Base-by-base conservation (phyloP, 2,888 invertebrate species). In the Andrena minutula region DNA sequence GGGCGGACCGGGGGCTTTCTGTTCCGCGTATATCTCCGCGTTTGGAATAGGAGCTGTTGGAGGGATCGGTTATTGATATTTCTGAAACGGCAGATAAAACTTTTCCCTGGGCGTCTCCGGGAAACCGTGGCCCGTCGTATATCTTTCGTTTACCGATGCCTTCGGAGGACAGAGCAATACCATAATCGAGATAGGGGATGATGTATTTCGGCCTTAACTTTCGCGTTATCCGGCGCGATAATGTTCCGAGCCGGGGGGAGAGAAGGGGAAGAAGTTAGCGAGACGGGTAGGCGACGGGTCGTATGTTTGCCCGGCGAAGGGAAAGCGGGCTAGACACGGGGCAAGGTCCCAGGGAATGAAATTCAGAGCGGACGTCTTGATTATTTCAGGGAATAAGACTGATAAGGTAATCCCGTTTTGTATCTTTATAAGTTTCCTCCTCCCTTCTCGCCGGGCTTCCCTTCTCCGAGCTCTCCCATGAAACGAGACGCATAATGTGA, bases 31-130 rank as follows among this genome's bases (percentile, higher is more conserved):
- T 65, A 83, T 83, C 60, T 58, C 83, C 61, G 65, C 41, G 75
- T 69, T 63, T 58, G 53, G 79, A 75, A 84, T 83, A 79, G 83
- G 61, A 79, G 79, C 71, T 58, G 72, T 69, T 64, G 49, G 65
- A 56, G 69, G 79, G 79, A 84, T 84, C 83, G 61, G 83, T 84
- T 82, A 84, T 83, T 83, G 83, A 83, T 84, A 84, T 84, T 84
- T 72, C 75, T 66, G 79, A 49, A 83, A 83, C 68, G 83, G 58
- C 65, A 49, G 83, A 83, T 84, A 84, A 84, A 83, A 75, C 75
- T 79, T 84, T 75, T 72, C 58, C 72, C 41, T 56, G 47, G 69
- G 35, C 56, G 64, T 66, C 41, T 71, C 77, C 73, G 30, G 49
- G 41, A 10, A 30, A 20, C 23, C 56, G 56, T 41, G 12, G 65